Conservation (phyloP, 2,888 invertebrate species). For the Mythimna impura region DNA sequence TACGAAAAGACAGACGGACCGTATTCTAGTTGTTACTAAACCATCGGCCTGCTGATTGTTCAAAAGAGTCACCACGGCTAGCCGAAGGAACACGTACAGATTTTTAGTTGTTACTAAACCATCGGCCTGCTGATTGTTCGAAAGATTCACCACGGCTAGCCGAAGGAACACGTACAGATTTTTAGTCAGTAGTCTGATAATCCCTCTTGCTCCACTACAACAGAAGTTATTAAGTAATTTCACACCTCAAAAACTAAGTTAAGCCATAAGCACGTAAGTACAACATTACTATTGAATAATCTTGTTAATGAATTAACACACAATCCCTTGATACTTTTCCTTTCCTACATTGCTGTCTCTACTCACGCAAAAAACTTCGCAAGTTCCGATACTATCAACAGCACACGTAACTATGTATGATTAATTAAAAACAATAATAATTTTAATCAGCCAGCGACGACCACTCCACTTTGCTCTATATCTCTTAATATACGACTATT, state of each 20-base stretch:
- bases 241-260: too few species aligned
- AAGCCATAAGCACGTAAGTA: too few species aligned
- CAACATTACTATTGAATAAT: not conserved
- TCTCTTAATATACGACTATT: constrained; percentile 57
- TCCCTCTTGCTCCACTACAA: too few species aligned
- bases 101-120: not conserved
- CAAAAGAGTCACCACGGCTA: too few species aligned
- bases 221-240: too few species aligned
- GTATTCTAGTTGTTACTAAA: not conserved
- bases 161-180: too few species aligned
- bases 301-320: not conserved
- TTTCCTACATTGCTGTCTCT: constrained; percentile 66
- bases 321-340: not conserved
- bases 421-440: constrained; percentile 85
- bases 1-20: not conserved
- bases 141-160: too few species aligned
- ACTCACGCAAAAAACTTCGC: constrained; percentile 79
- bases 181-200: too few species aligned
- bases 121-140: not conserved
- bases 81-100: too few species aligned
- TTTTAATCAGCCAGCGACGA: constrained; percentile 77
- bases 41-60: not conserved
- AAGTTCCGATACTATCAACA: constrained; percentile 79
- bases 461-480: constrained; percentile 59
- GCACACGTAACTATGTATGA: constrained; percentile 80